Evolutionary conservation across 2,113 vertebrate species (phyloP), one percentile per base, ranked within the genome.

Genomic region (Hippocampus guttulatus): DNA sequence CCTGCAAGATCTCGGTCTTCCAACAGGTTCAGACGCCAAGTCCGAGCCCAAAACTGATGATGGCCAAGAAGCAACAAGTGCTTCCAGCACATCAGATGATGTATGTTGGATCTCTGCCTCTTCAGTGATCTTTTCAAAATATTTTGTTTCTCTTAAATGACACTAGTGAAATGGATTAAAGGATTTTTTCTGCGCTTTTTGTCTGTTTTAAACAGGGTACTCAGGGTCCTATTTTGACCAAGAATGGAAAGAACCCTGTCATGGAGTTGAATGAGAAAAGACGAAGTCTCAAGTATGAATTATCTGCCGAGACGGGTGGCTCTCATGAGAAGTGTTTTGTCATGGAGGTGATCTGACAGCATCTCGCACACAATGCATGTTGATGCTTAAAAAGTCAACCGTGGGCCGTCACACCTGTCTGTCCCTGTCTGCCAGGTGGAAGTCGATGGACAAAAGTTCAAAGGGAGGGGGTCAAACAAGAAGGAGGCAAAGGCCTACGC

Each of bases 241-340:
- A 97, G 78, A 94, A 98, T 3, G 97, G 97, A 2, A 99, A 99
- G 89, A 99, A 99, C 70, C 96, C 97, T 0, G 96, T 99, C 63
- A 99, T 99, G 97, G 97, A 98, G 81, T 92, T 99, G 1, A 99
- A 99, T 0, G 97, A 99, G 86, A 97, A 97, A 74, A 91, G 97
- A 0, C 94, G 97, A 0, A 96, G 97, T 38, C 93, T 99, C 27
- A 98, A 97, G 67, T 99, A 99, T 0, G 96, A 98, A 70, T 92
- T 99, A 20, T 93, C 96, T 20, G 95, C 95, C 0, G 96, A 98
- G 77, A 97, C 94, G 0, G 96, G 97, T 0, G 94, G 95, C 33
- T 97, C 95, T 78, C 96, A 98, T 2, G 95, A 97, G 88, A 98
- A 98, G 68, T 94, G 94, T 74, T 99, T 99, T 0, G 94, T 97